Evolutionary conservation across 2,797 vertebrate species (phyloP).

Genomic region (Pseudochaenichthys georgianus): DNA sequence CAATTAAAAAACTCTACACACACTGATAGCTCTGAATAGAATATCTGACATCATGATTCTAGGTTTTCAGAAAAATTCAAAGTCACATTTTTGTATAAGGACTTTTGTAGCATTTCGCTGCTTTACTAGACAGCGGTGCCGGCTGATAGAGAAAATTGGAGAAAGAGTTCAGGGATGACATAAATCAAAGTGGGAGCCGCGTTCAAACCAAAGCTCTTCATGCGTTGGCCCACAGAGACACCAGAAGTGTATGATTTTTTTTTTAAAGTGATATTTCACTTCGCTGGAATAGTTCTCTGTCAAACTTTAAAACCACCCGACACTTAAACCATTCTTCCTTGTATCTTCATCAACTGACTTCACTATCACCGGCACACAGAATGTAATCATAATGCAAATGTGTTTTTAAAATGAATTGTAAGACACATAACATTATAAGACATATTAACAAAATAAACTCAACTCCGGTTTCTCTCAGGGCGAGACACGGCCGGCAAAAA

Average conservation of each 20-base stretch:
- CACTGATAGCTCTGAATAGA: slow-evolving; percentile 28
- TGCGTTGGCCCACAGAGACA: slow-evolving; percentile 37
- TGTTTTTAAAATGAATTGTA: background rate
- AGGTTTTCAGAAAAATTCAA: slow-evolving; percentile 41
- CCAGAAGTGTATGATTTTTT: slow-evolving; percentile 6
- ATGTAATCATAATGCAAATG: background rate
- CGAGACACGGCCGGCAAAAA: no score
- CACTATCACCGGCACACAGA: background rate
- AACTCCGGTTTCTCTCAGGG: no score
- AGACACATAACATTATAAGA: no score
- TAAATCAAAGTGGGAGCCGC: slow-evolving; percentile 36
- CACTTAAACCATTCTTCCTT: slow-evolving; percentile 1
- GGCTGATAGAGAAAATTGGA: slow-evolving; percentile 45
- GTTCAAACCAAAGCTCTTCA: slow-evolving; percentile 43
- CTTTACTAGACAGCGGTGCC: slow-evolving; percentile 20
- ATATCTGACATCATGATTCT: slow-evolving; percentile 47
- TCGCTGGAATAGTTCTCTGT: slow-evolving; percentile 5
- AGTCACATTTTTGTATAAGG: slow-evolving; percentile 33
- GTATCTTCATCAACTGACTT: background rate
- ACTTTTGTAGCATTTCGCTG: slow-evolving; percentile 32
- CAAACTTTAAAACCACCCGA: slow-evolving; percentile 18
- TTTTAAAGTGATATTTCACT: slow-evolving; percentile 43
- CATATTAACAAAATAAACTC: no score
- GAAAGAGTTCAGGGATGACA: slow-evolving; percentile 49
- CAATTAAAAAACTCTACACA: slow-evolving; percentile 63